Evolutionary conservation across 2,113 vertebrate species (phyloP).

Genomic region (Toxotes chatareus): DNA sequence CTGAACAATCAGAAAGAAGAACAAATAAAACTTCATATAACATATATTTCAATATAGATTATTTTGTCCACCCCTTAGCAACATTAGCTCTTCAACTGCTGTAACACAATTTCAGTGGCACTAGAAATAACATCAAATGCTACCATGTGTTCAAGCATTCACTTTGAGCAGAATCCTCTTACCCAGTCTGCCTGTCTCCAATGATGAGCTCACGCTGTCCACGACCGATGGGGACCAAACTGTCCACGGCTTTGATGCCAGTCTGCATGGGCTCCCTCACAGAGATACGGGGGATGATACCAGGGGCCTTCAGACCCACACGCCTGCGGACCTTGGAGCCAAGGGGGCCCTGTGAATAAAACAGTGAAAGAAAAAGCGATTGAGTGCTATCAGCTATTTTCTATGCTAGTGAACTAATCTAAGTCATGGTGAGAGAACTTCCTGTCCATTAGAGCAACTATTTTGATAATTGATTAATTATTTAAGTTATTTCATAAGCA

Average conservation of each 20-base stretch:
- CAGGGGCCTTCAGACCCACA: constrained; percentile 96
- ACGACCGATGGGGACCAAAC: constrained; percentile 96
- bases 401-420: not conserved
- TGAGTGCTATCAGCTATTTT: not conserved
- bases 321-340: constrained; percentile 89
- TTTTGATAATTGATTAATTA: too few species aligned
- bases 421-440: too few species aligned
- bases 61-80: not conserved
- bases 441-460: not conserved
- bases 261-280: constrained; percentile 99
- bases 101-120: not conserved
- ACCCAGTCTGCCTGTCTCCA: constrained; percentile 98
- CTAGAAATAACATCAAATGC: not conserved
- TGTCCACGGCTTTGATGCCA: constrained; percentile 98
- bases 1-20: too few species aligned
- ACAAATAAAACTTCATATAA: too few species aligned
- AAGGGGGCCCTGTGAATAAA: constrained; percentile 87
- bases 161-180: constrained; percentile 45
- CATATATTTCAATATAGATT: too few species aligned
- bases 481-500: too few species aligned
- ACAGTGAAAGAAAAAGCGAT: not conserved
- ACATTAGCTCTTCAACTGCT: not conserved
- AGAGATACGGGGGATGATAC: constrained; percentile 97
- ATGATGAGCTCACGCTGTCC: constrained; percentile 98
- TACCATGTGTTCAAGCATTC: constrained; percentile 14